These are phyloP conservation scores for Trichonephila clavata DNA, from an alignment of 1,140 invertebrate species.

Conservation along the genomic window DNA sequence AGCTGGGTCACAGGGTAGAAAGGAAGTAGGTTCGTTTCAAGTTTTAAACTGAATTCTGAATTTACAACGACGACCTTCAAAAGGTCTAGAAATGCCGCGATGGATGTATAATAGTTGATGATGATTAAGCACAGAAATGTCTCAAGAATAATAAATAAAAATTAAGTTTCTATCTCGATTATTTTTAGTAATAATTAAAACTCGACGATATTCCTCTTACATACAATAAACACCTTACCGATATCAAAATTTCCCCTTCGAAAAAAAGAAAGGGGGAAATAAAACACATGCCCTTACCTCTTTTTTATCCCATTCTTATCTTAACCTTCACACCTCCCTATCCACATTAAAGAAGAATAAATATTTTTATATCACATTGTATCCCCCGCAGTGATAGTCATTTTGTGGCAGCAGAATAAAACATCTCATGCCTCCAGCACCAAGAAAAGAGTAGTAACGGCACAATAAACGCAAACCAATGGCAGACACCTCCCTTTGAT, in stretches of 20 bases:
- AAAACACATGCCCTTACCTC: neutral
- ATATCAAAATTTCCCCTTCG: neutral
- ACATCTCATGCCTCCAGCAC: neutral
- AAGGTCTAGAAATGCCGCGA: too few relatives aligned
- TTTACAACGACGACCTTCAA: too few relatives aligned
- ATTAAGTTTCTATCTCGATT: too few relatives aligned
- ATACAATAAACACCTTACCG: too few relatives aligned
- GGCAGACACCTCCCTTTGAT: slow-evolving; percentile 12
- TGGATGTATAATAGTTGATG: too few relatives aligned
- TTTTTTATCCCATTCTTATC: neutral
- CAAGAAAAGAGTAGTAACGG: neutral
- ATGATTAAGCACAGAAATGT: too few relatives aligned
- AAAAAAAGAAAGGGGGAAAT: neutral
- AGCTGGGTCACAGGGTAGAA: too few relatives aligned
- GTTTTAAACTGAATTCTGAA: too few relatives aligned
- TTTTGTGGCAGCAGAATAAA: neutral
- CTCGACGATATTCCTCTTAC: too few relatives aligned
- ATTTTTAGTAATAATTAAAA: too few relatives aligned
- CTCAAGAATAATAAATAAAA: too few relatives aligned
- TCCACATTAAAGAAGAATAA: slow-evolving; percentile 24
- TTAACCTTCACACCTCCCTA: slow-evolving; percentile 26
- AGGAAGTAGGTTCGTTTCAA: too few relatives aligned
- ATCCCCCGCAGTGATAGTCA: slow-evolving; percentile 2
- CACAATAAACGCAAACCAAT: slow-evolving; percentile 47
- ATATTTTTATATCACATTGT: slow-evolving; percentile 27